These are phyloP conservation scores for Gortyna flavago DNA, from an alignment of 2,888 invertebrate species.

Conservation along the genomic window DNA sequence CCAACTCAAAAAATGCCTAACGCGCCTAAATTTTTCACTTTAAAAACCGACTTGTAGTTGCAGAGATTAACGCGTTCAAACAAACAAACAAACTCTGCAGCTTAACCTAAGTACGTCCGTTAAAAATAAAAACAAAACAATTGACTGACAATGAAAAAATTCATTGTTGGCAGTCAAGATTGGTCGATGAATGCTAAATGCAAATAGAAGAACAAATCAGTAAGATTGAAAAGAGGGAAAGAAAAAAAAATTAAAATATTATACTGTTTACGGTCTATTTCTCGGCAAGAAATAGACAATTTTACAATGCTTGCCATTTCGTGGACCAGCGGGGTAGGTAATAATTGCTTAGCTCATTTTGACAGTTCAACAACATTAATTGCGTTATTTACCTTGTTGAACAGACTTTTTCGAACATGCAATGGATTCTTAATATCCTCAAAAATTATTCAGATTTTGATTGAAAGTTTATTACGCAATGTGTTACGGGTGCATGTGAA, in stretches of 20 bases:
- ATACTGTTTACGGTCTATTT: not conserved
- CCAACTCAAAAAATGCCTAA: no score
- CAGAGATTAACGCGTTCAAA: no score
- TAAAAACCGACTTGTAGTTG: no score
- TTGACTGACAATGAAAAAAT: slow-evolving; percentile 5
- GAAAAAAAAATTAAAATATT: not conserved
- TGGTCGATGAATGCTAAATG: slow-evolving; percentile 1
- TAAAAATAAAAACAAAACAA: not conserved
- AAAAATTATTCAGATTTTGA: no score
- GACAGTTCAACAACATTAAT: not conserved
- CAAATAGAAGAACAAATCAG: not conserved
- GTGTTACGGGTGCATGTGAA: no score
- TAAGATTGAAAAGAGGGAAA: not conserved
- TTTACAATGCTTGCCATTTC: not conserved
- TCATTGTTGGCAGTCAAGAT: slow-evolving; percentile 21
- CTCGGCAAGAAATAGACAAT: not conserved
- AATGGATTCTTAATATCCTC: no score
- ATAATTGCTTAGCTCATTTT: not conserved
- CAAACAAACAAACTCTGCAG: no score
- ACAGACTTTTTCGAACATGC: no score
- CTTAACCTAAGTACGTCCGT: no score
- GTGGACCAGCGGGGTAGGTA: no score
- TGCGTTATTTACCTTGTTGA: not conserved
- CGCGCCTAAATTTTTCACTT: no score
- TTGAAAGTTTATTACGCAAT: no score